Evolutionary conservation across 1,140 invertebrate genomes (phyloP), one percentile per base, ranked within the genome.

Genomic region (Microplitis mediator): DNA sequence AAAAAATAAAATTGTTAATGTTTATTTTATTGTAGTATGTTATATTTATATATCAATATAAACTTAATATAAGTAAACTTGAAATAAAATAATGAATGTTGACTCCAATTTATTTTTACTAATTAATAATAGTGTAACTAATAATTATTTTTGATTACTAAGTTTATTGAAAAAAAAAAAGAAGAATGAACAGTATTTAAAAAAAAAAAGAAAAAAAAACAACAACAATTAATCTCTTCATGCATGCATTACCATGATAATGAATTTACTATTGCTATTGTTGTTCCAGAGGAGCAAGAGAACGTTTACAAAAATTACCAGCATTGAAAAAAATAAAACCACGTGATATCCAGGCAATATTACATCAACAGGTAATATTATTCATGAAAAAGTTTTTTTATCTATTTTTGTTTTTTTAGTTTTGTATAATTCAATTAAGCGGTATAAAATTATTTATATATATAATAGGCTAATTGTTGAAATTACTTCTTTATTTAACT

Each of bases 271-370:
- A 36, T 60, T 23, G 35, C 35, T 73, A 9, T 6, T 23, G 23
- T 23, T 23, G 23, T 60, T 69, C 35, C 79, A 87, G 86, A 95
- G 88, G 95, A 93, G 74, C 84, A 60, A 88, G 94, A 79, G 95
- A 97, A 88, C 91, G 95, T 79, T 89, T 98, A 82, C 94, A 98
- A 88, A 91, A 93, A 79, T 90, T 98, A 77, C 95, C 95, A 61
- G 94, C 95, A 72, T 92, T 97, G 85, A 95, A 95, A 86, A 91
- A 93, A 76, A 95, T 98, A 88, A 95, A 94, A 73, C 95, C 96
- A 71, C 93, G 97, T 81, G 96, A 98, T 89, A 98, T 98, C 73
- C 78, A 86, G 92, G 95, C 95, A 79, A 95, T 97, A 88, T 90
- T 97, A 74, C 95, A 95, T 80, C 91, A 95, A 84, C 94, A 96